Percentiles rank a stretch among this genome's conserved stretches.
Conservation (phyloP, 1,140 invertebrate genomes). For the Pectinophora gossypiella region DNA sequence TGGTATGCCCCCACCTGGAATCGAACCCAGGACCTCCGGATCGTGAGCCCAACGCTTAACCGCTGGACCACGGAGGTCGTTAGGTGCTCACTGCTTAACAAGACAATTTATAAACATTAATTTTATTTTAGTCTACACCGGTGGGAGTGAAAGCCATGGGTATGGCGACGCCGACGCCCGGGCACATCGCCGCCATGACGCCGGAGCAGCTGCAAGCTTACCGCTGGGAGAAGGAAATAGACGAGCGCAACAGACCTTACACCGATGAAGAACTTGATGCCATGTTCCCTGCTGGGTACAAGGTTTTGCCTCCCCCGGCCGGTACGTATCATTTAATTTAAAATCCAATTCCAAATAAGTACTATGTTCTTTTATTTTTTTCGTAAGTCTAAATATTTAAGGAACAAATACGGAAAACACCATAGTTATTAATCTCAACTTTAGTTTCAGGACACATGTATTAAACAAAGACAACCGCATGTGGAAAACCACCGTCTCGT, state of each 20-base stretch:
- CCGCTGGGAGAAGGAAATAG: constrained; percentile 99
- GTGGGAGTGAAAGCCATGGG: constrained; percentile 98
- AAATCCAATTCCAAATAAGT: too few species aligned
- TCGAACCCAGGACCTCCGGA: too few species aligned
- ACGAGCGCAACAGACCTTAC: constrained; percentile 96
- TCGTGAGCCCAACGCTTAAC: too few species aligned
- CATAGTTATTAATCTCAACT: constrained; percentile 59
- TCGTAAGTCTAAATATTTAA: constrained; percentile 17
- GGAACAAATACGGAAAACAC: constrained; percentile 28
- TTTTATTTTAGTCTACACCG: constrained; percentile 82
- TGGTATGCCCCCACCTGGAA: too few species aligned
- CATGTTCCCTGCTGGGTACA: constrained; percentile 98
- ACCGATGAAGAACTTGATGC: constrained; percentile 98
- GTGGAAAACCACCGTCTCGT: constrained; percentile 29
- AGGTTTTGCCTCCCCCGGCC: constrained; percentile 96
- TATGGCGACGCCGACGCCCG: constrained; percentile 97
- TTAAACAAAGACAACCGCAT: constrained; percentile 38
- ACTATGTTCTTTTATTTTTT: constrained; percentile 10
- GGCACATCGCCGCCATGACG: constrained; percentile 97
- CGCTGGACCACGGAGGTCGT: too few species aligned
- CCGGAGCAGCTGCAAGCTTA: constrained; percentile 99
- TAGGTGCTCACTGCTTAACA: too few species aligned
- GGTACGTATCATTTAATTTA: constrained; percentile 72
- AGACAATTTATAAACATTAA: neutral
- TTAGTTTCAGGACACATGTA: constrained; percentile 73